These are phyloP conservation scores for Brachionus rotundiformis DNA, from an alignment of 1,140 invertebrate genomes.

Conservation along the genomic window DNA sequence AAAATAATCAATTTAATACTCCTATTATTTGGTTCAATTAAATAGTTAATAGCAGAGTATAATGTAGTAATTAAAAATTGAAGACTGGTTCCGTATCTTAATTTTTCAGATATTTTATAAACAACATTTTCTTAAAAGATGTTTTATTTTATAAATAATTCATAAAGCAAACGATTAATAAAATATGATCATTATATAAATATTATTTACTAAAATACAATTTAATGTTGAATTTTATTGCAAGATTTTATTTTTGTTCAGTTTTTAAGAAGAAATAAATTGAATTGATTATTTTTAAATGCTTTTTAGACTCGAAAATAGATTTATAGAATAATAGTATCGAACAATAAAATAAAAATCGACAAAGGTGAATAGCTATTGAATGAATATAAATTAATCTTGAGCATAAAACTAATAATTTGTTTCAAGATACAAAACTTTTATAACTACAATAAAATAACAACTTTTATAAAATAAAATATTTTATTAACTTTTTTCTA, in stretches of 20 bases:
- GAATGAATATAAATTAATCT: background rate
- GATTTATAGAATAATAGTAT: background rate
- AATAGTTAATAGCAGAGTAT: background rate
- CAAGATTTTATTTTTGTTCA: background rate
- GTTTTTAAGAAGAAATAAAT: background rate
- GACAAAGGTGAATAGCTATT: background rate
- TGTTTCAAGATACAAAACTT: too few relatives aligned
- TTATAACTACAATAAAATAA: too few relatives aligned
- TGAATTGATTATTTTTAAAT: background rate
- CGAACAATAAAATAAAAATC: background rate
- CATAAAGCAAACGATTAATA: background rate
- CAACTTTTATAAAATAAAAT: too few relatives aligned
- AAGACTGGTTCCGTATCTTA: background rate
- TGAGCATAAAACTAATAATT: background rate
- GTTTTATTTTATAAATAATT: background rate
- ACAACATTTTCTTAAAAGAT: background rate
- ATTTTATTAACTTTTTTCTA: background rate
- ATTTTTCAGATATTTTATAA: background rate
- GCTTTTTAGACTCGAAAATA: background rate
- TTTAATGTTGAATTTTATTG: background rate
- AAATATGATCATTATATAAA: background rate
- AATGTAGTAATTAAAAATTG: background rate
- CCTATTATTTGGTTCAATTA: background rate
- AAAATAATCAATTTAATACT: background rate
- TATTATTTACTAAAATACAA: background rate